Evolutionary conservation across 2,888 invertebrate species (phyloP).

Genomic region (Chalcis sispes): DNA sequence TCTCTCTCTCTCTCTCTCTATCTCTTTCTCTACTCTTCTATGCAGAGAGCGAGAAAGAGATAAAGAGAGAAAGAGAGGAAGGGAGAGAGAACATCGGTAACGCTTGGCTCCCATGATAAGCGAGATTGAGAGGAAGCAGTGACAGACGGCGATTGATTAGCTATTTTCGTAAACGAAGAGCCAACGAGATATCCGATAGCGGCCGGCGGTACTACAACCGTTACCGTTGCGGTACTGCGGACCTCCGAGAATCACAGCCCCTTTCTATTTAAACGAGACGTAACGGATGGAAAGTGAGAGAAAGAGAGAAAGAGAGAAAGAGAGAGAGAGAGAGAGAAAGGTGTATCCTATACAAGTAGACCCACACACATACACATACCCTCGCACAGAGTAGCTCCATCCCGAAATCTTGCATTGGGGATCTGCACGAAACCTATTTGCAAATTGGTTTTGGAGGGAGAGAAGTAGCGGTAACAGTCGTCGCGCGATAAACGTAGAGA

Average conservation of each 20-base stretch:
- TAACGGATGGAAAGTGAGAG: neutral
- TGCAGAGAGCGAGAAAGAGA: neutral
- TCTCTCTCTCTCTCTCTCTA: too few relatives aligned
- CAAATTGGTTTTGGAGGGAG: slow-evolving; percentile 71
- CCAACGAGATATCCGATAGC: too few relatives aligned
- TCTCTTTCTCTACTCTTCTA: too few relatives aligned
- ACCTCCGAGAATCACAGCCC: neutral
- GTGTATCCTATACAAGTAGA: too few relatives aligned
- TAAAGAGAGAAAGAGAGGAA: neutral
- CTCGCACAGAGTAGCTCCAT: too few relatives aligned
- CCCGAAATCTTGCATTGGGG: slow-evolving; percentile 55
- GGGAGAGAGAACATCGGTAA: neutral
- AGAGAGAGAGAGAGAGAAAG: neutral
- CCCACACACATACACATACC: too few relatives aligned
- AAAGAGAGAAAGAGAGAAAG: slow-evolving; percentile 16
- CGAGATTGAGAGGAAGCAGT: slow-evolving; percentile 7
- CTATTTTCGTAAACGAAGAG: slow-evolving; percentile 29
- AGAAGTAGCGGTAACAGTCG: slow-evolving; percentile 60
- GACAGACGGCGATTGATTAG: slow-evolving; percentile 49
- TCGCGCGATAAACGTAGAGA: neutral
- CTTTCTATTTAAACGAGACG: slow-evolving; percentile 14
- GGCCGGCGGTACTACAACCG: too few relatives aligned
- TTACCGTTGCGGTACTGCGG: neutral
- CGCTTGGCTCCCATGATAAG: neutral
- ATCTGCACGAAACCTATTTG: slow-evolving; percentile 69